Base-by-base conservation (phyloP, 2,888 invertebrate species). In the Apodemia zela region DNA sequence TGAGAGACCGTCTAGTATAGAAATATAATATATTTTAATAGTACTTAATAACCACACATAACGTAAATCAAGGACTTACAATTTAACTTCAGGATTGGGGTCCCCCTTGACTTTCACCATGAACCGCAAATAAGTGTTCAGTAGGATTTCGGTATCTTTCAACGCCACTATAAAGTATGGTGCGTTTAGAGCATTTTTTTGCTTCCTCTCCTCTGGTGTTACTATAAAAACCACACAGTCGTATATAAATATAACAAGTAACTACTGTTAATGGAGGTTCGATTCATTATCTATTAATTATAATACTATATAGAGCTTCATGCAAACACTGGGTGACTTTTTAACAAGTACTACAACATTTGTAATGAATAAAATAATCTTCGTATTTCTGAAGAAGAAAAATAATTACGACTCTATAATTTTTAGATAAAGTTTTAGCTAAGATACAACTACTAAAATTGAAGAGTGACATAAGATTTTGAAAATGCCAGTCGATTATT, bases 91-190 rank as follows among this genome's bases (percentile, higher is more conserved):
- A 0, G 99, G 99, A 78, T 95, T 96, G 1, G 98, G 98, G 73
- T 97, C 95, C 11, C 98, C 98, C 72, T 95, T 95, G 62, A 97
- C 95, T 85, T 96, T 96, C 66, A 98, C 94, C 95, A 98, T 96
- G 81, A 97, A 98, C 42, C 97, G 94, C 64, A 98, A 93, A 77
- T 96, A 96, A 0, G 98, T 97, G 75, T 96, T 95, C 81, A 97
- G 95, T 74, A 97, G 85, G 35, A 98, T 94, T 82, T 98, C 97
- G 0, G 98, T 96, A 78, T 98, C 97, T 78, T 96, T 97, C 66
- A 98, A 89, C 25, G 95, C 95, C 58, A 98, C 96, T 63, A 96
- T 78, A 88, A 98, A 98, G 72, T 95, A 94, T 0, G 98, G 98
- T 0, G 95, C 94, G 71, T 97, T 95, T 35, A 95, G 92, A 66